Conservation (phyloP, 2,888 invertebrate genomes). For the Neoascia interrupta region DNA sequence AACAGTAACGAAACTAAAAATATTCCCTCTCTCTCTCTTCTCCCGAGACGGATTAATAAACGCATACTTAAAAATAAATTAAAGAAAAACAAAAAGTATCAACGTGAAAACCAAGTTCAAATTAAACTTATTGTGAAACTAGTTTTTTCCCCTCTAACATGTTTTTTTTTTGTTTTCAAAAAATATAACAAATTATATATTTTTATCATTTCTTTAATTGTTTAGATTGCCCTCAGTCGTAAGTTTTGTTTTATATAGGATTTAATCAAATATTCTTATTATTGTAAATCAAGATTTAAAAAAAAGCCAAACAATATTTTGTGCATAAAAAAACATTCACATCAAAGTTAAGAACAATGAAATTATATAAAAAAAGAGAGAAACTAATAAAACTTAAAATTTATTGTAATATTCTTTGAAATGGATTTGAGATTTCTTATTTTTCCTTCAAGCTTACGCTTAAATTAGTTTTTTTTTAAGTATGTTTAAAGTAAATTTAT, state of each 20-base stretch:
- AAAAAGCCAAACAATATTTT: constrained; percentile 17
- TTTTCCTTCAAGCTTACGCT: no score
- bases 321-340: constrained; percentile 44
- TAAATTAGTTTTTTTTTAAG: no score
- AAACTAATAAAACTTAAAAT: no score
- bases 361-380: no score
- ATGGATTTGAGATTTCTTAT: no score
- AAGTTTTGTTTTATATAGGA: constrained; percentile 34
- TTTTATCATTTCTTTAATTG: background rate
- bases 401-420: no score
- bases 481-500: no score
- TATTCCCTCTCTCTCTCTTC: background rate
- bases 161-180: background rate
- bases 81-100: constrained; percentile 18
- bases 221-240: no score
- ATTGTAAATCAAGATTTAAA: constrained; percentile 32
- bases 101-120: constrained; percentile 56
- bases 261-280: constrained; percentile 23
- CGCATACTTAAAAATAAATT: constrained; percentile 2
- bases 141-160: no score
- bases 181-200: constrained; percentile 11
- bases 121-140: constrained; percentile 45
- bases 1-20: background rate
- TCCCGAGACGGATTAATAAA: background rate
- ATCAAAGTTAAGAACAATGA: no score